Conservation (phyloP, 2,888 invertebrate species). For the Drosophila colorata region DNA sequence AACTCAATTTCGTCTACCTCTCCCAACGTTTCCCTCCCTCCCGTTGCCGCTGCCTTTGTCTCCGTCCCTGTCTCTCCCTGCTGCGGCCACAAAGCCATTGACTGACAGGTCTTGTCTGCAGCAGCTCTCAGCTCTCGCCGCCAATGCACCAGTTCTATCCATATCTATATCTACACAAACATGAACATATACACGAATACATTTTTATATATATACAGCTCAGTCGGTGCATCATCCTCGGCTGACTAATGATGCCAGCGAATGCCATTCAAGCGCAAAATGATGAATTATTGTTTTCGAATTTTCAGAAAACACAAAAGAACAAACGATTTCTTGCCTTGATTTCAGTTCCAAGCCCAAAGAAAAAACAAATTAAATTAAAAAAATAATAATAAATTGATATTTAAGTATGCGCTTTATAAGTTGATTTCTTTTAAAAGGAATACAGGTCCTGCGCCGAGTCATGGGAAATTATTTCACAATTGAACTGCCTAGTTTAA, state of each 20-base stretch:
- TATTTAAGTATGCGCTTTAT: conserved; percentile 63
- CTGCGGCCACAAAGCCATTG: conserved; percentile 37
- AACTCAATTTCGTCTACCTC: conserved; percentile 2
- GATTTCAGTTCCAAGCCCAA: background rate
- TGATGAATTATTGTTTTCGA: conserved; percentile 69
- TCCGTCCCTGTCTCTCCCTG: background rate
- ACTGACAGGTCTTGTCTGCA: conserved; percentile 66
- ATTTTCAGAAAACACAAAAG: conserved; percentile 36
- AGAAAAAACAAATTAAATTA: background rate
- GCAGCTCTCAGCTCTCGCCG: conserved; percentile 33
- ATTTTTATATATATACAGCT: background rate
- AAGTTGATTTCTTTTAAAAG: conserved; percentile 40
- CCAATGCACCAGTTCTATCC: conserved; percentile 15
- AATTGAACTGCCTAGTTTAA: background rate
- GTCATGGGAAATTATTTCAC: conserved; percentile 7
- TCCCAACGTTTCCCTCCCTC: too few relatives aligned
- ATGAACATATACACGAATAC: too few relatives aligned
- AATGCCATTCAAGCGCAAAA: conserved; percentile 40
- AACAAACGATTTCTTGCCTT: conserved; percentile 5
- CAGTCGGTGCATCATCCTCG: background rate
- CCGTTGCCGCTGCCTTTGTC: background rate
- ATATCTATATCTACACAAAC: too few relatives aligned
- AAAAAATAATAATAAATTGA: conserved; percentile 61
- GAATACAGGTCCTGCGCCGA: background rate
- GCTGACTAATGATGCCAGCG: conserved; percentile 14